Evolutionary conservation across 2,888 invertebrate species (phyloP), one percentile per base, ranked within the genome.

Genomic region (Eristalis tenax): DNA sequence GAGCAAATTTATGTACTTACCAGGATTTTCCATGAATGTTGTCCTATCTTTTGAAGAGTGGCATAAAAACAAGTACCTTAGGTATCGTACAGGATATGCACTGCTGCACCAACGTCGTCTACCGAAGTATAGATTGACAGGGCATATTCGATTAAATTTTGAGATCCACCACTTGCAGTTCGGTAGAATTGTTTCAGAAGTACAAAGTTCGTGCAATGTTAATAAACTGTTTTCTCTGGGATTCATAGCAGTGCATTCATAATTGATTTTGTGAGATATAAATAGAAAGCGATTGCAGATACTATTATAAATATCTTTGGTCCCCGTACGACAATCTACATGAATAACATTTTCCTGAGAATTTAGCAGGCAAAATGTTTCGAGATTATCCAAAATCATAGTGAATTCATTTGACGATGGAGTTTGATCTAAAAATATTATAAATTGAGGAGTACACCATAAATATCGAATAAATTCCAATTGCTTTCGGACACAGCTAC

Each of bases 101-200:
- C 94, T 91, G 69, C 93, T 92, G 23, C 96, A 96, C 38, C 91
- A 90, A 15, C 92, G 89, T 64, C 94, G 92, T 73, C 91, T 91
- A n/a, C 96, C 94, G 83, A 94, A 93, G 88, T 94, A 94, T 89
- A 96, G 93, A 88, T 95, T 94, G 3, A 96, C 95, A 5, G 96
- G 96, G 90, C 96, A 96, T 89, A 78, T 79, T 80, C 23, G 23
- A 3, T 61, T 56, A 69, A 86, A 86, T 56, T 79, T 38, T 3
- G 77, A 85, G n/a, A 76, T 23, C 77, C 69, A 82, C 78, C 78
- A 78, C 50, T 64, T 70, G 6, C n/a, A 73, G 13, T 56, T 38
- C 8, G 79, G 73, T n/a, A 73, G 32, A 4, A 79, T 11, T 10
- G 22, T 86, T 2, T 69, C 69, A 18, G 22, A 43, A n/a, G 65